Percentiles rank a stretch among this genome's conserved stretches.
Evolutionary conservation across 2,113 vertebrate species (phyloP).

Genomic region (Ammodytes marinus): DNA sequence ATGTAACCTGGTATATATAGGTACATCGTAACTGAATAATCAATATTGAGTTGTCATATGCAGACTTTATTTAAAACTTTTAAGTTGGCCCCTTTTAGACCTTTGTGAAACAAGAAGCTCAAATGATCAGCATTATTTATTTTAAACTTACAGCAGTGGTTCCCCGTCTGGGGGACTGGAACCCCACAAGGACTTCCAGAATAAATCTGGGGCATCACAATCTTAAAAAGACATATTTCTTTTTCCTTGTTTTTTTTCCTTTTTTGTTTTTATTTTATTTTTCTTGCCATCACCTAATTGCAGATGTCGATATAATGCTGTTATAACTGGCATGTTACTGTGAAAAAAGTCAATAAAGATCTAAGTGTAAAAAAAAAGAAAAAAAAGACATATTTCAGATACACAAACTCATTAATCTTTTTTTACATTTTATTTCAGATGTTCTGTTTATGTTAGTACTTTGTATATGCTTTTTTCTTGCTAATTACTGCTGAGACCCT

Average conservation of each 20-base stretch:
- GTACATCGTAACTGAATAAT: neutral
- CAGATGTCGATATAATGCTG: too few species aligned
- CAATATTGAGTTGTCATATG: neutral
- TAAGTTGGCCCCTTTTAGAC: neutral
- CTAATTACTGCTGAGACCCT: neutral
- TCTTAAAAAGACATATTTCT: conserved; percentile 7
- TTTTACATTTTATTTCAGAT: neutral
- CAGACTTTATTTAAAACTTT: neutral
- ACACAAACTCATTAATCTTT: neutral
- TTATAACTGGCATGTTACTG: too few species aligned
- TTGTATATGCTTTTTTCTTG: neutral
- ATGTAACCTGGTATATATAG: conserved; percentile 20
- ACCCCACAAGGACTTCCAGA: neutral
- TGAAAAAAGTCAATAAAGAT: too few species aligned
- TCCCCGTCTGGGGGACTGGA: neutral
- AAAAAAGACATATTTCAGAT: neutral
- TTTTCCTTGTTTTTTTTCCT: too few species aligned
- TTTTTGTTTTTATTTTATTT: too few species aligned
- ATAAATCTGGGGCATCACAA: neutral
- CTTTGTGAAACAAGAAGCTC: conserved; percentile 32
- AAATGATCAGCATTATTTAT: conserved; percentile 25
- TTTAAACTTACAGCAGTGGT: neutral
- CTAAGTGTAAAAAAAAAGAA: too few species aligned
- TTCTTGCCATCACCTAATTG: too few species aligned
- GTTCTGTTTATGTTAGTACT: neutral